phyloP scores from a whole-genome alignment of 2,888 invertebrate genomes.

The Heliconius charithonia region DNA sequence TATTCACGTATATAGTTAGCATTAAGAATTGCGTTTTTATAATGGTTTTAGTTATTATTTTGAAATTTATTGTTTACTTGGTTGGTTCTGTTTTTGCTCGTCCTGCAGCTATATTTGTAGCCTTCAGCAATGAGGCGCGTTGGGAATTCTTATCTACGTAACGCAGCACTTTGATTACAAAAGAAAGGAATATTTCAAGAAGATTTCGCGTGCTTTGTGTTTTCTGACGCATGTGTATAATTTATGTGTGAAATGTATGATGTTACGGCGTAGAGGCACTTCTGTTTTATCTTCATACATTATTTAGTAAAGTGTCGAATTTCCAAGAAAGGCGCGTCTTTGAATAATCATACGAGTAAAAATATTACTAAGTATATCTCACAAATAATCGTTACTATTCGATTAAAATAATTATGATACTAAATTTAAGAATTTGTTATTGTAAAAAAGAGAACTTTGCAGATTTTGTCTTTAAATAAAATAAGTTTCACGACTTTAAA shows the following conservation, averaged over 20 bases:
- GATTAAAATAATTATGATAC: not conserved
- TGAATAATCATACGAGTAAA: not conserved
- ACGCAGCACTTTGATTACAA: conserved; percentile 82
- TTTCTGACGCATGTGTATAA: conserved; percentile 75
- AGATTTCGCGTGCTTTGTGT: conserved; percentile 71
- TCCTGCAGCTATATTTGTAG: conserved; percentile 66
- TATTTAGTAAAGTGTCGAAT: not conserved
- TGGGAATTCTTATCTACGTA: conserved; percentile 79
- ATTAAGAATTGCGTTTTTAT: not conserved
- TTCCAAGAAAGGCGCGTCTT: not conserved
- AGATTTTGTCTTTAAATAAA: not conserved
- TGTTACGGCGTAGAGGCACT: conserved; percentile 20
- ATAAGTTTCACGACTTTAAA: not conserved
- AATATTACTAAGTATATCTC: not conserved
- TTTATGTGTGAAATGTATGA: conserved; percentile 51
- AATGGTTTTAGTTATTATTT: not conserved
- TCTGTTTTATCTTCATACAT: conserved; percentile 32
- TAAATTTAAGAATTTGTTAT: not conserved
- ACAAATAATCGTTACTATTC: not conserved
- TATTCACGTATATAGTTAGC: not conserved
- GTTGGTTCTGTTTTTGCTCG: conserved; percentile 61
- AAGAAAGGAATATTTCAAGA: conserved; percentile 80
- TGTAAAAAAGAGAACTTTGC: not conserved
- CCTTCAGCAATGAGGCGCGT: conserved; percentile 63
- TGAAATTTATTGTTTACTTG: not conserved